These are phyloP conservation scores for Lepidochrysops patricia DNA, from an alignment of 2,888 invertebrate species.

Conservation along the genomic window DNA sequence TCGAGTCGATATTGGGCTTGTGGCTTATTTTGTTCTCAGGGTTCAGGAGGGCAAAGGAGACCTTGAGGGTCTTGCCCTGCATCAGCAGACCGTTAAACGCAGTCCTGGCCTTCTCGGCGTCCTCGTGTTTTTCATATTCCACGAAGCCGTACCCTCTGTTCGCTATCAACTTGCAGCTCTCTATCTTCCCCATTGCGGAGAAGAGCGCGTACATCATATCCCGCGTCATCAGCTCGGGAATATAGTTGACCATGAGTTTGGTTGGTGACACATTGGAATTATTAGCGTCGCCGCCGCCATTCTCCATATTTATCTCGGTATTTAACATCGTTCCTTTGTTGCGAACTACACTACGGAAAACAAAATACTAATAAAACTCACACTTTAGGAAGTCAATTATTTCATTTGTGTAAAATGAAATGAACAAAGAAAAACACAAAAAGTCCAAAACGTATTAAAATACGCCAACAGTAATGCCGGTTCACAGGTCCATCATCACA, in stretches of 20 bases:
- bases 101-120: conserved; percentile 69
- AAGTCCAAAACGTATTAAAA: conserved; percentile 55
- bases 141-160: conserved; percentile 71
- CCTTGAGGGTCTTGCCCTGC: conserved; percentile 71
- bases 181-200: conserved; percentile 71
- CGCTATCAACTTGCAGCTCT: conserved; percentile 68
- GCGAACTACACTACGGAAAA: conserved; percentile 66
- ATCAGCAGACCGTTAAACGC: conserved; percentile 70
- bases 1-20: conserved; percentile 68
- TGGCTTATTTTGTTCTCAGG: conserved; percentile 69
- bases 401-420: conserved; percentile 63
- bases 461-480: conserved; percentile 67
- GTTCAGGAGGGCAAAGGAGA: conserved; percentile 69
- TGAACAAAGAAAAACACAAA: conserved; percentile 68
- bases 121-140: conserved; percentile 69
- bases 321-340: conserved; percentile 59
- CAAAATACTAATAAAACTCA: conserved; percentile 60
- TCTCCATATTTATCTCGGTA: conserved; percentile 64
- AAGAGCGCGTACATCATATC: conserved; percentile 73
- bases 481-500: conserved; percentile 68
- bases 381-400: conserved; percentile 50
- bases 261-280: conserved; percentile 71
- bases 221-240: conserved; percentile 71
- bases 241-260: conserved; percentile 74
- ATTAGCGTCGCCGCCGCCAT: conserved; percentile 71